Evolutionary conservation across 2,888 invertebrate genomes (phyloP).

Genomic region (Parnassius glacialis): DNA sequence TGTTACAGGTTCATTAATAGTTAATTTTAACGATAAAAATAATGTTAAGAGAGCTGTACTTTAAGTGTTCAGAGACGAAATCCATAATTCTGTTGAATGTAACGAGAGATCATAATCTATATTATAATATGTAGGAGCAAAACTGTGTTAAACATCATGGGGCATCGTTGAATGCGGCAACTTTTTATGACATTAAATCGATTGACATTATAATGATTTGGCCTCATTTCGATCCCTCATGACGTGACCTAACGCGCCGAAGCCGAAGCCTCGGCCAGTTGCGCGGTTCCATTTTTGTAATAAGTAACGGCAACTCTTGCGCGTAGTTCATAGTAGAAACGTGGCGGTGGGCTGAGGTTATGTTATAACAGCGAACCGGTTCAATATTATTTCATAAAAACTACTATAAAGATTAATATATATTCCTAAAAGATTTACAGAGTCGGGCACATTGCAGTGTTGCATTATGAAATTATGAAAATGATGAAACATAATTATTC

Average conservation of each 20-base stretch:
- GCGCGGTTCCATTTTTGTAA: slow-evolving; percentile 10
- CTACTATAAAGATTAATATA: no score
- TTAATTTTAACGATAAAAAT: slow-evolving; percentile 70
- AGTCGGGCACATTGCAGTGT: no score
- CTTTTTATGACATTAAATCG: slow-evolving; percentile 24
- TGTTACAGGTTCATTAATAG: slow-evolving; percentile 81
- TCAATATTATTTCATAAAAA: no score
- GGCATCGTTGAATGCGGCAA: slow-evolving; percentile 44
- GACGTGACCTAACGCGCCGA: slow-evolving; percentile 45
- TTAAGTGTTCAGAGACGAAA: slow-evolving; percentile 79
- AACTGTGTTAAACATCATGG: slow-evolving; percentile 53
- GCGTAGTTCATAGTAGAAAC: slow-evolving; percentile 2
- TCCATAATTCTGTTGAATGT: slow-evolving; percentile 69
- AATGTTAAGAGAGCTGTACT: slow-evolving; percentile 78
- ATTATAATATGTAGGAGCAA: slow-evolving; percentile 39
- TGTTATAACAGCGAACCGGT: slow-evolving; percentile 3
- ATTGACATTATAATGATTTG: slow-evolving; percentile 24
- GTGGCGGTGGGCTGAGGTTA: slow-evolving; percentile 17
- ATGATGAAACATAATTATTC: no score
- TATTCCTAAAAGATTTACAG: no score
- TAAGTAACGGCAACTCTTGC: slow-evolving; percentile 3
- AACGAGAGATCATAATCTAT: slow-evolving; percentile 56
- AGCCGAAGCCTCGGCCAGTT: slow-evolving; percentile 44
- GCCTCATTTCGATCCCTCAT: slow-evolving; percentile 47
- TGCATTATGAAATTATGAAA: no score